phyloP scores from a whole-genome alignment of 2,113 vertebrate species.

The Clarias macrocephalus region DNA sequence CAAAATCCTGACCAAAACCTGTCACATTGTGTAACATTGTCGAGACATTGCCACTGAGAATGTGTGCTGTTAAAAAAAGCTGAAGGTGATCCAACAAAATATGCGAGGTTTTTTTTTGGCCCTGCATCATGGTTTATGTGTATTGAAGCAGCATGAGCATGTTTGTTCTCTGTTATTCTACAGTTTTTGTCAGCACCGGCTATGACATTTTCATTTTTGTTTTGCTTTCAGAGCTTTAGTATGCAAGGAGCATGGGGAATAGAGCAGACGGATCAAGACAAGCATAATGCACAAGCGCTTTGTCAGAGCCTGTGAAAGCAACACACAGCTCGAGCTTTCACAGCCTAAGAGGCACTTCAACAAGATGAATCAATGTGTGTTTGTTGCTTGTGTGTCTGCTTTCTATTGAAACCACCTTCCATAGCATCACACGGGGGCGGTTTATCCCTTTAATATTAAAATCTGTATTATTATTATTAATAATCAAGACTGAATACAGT shows the following conservation, averaged over 20 bases:
- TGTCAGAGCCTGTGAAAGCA: constrained; percentile 13
- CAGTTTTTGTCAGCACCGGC: background rate
- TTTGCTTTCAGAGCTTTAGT: background rate
- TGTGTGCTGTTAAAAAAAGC: too few relatives aligned
- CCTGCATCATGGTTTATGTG: background rate
- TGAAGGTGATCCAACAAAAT: too few relatives aligned
- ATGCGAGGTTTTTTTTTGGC: too few relatives aligned
- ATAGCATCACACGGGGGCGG: background rate
- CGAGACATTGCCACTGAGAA: too few relatives aligned
- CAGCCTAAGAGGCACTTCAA: background rate
- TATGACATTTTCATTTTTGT: background rate
- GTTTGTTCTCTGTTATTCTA: background rate
- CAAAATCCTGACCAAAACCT: too few relatives aligned
- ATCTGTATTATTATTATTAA: background rate
- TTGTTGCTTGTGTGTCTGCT: background rate
- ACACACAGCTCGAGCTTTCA: background rate
- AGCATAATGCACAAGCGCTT: background rate
- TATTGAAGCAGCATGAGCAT: background rate
- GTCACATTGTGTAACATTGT: too few relatives aligned
- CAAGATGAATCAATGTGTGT: background rate
- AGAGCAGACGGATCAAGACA: background rate
- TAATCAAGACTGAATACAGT: background rate
- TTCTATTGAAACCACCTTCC: background rate
- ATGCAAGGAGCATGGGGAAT: background rate
- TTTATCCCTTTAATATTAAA: background rate